phyloP scores from a whole-genome alignment of 2,797 vertebrate genomes.

The Tamandua tetradactyla region DNA sequence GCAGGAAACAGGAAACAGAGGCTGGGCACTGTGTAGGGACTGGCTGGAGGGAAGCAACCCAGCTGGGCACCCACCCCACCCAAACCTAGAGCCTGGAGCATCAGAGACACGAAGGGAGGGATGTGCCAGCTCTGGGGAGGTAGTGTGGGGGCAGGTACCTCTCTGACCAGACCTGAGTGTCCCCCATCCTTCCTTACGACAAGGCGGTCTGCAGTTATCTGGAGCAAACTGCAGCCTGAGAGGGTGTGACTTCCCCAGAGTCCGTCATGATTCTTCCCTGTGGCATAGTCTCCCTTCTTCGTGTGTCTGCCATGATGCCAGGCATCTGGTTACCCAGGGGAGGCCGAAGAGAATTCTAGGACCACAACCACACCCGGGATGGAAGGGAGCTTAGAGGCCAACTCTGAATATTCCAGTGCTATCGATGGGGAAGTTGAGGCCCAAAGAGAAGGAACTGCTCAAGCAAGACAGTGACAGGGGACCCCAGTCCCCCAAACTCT shows the following conservation, averaged over 20 bases:
- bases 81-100: neutral
- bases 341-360: neutral
- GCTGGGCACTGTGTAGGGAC: neutral
- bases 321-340: neutral
- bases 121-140: neutral
- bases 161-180: neutral
- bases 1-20: neutral
- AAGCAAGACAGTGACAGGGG: neutral
- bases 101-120: neutral
- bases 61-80: neutral
- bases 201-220: neutral
- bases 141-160: neutral
- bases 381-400: neutral
- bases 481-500: neutral
- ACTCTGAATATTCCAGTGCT: neutral
- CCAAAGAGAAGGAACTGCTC: neutral
- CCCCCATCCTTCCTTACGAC: neutral
- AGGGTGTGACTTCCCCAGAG: neutral
- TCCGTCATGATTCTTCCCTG: neutral
- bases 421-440: neutral
- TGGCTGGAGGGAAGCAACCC: neutral
- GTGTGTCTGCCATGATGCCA: neutral
- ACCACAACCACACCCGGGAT: neutral
- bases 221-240: neutral
- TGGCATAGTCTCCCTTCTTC: neutral